A percentile compares a stretch with the other conserved stretches of the same genome.
Evolutionary conservation across 2,888 invertebrate species (phyloP).

Genomic region (Nomada lathburiana): DNA sequence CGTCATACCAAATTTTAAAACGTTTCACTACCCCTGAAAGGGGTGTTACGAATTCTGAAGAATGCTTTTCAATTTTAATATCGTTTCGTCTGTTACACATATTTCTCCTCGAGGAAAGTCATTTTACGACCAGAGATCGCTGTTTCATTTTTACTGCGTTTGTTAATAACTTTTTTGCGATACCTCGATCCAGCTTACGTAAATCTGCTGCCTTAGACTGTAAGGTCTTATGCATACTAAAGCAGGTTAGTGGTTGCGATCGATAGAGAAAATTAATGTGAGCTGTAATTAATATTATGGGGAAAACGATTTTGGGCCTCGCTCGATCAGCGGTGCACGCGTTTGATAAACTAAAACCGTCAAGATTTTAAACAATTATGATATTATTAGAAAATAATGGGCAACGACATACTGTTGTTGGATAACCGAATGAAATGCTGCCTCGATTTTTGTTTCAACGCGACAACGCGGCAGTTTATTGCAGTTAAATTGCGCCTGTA

Average conservation of each 20-base stretch:
- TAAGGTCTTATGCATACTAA: constrained; percentile 51
- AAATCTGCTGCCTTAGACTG: constrained; percentile 23
- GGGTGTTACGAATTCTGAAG: constrained; percentile 1
- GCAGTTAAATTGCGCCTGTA: constrained; percentile 4
- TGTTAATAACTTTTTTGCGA: constrained; percentile 58
- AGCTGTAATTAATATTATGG: background rate
- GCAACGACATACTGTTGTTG: background rate
- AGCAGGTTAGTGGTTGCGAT: constrained; percentile 22
- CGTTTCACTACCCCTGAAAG: background rate
- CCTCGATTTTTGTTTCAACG: background rate
- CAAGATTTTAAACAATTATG: background rate
- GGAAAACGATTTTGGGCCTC: background rate
- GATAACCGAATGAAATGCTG: background rate
- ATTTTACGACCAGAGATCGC: constrained; percentile 34
- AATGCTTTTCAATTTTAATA: constrained; percentile 1
- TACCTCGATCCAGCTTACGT: constrained; percentile 16
- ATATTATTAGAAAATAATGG: no score
- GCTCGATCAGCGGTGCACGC: background rate
- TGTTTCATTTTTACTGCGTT: constrained; percentile 41
- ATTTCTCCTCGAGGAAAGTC: constrained; percentile 14
- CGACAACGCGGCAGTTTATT: constrained; percentile 7
- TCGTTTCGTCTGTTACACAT: background rate
- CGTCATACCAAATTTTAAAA: background rate
- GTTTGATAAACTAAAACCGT: background rate
- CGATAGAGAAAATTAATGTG: constrained; percentile 29